Percentiles rank a stretch among this genome's conserved stretches.
These are phyloP conservation scores for Acronicta leporina DNA, from an alignment of 2,888 invertebrate genomes.

Conservation along the genomic window DNA sequence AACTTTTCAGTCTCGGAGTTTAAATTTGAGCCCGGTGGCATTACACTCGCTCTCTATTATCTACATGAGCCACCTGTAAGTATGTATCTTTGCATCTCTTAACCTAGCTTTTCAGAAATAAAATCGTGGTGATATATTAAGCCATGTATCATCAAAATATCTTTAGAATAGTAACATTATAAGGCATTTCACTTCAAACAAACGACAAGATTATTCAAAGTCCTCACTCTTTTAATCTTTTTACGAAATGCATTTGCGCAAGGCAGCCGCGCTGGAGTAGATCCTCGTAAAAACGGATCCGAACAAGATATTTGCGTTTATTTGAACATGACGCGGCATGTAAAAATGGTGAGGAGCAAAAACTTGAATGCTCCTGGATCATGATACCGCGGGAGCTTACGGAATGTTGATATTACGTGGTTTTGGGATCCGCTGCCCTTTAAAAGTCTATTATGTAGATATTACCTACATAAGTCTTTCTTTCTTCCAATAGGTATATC, in stretches of 20 bases:
- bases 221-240: slow-evolving; percentile 16
- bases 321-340: slow-evolving; percentile 47
- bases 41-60: too few species aligned
- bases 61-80: too few species aligned
- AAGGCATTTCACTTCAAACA: too few species aligned
- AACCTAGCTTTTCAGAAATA: too few species aligned
- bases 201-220: slow-evolving; percentile 12
- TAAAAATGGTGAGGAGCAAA: slow-evolving; percentile 49
- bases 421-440: slow-evolving; percentile 18
- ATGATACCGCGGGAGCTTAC: slow-evolving; percentile 34
- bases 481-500: slow-evolving; percentile 3
- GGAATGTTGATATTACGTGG: slow-evolving; percentile 33
- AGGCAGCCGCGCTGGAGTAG: slow-evolving; percentile 17
- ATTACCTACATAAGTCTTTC: slow-evolving; percentile 5
- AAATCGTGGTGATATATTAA: too few species aligned
- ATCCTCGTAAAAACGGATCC: slow-evolving; percentile 46
- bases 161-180: too few species aligned
- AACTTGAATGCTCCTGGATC: slow-evolving; percentile 38
- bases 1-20: too few species aligned
- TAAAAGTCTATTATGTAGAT: slow-evolving; percentile 26
- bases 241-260: slow-evolving; percentile 20
- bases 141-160: too few species aligned
- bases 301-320: slow-evolving; percentile 55
- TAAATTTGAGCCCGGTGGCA: too few species aligned
- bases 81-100: too few species aligned